Conservation (phyloP, 2,113 vertebrate species). For the Leiothrix lutea region DNA sequence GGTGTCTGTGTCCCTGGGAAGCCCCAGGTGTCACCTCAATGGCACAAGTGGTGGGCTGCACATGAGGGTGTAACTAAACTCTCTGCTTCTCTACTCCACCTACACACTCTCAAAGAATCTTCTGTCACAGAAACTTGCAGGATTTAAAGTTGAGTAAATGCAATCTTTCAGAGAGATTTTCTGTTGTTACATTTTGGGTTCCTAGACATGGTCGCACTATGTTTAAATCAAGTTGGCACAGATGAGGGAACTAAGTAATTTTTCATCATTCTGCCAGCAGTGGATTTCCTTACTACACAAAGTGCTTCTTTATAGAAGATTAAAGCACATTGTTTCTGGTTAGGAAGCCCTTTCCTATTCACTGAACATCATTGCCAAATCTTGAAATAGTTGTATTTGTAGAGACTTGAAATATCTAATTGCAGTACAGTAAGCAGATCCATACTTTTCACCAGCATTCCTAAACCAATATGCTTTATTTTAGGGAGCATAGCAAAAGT, state of each 20-base stretch:
- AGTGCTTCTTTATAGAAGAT: neutral
- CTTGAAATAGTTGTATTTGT: neutral
- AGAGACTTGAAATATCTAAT: neutral
- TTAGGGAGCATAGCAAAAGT: neutral
- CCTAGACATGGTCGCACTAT: neutral
- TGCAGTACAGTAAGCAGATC: neutral
- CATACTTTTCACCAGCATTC: neutral
- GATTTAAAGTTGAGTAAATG: neutral
- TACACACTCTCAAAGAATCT: neutral
- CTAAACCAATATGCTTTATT: neutral
- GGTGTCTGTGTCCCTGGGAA: neutral
- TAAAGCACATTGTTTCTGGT: neutral
- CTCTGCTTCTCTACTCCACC: rapidly evolving
- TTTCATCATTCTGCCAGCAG: neutral
- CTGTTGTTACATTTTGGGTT: neutral
- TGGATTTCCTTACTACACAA: neutral
- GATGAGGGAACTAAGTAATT: neutral
- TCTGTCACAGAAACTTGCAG: neutral
- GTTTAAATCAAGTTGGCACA: neutral
- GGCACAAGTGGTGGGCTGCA: neutral
- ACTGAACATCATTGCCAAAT: neutral
- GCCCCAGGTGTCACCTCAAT: neutral
- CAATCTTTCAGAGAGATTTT: neutral
- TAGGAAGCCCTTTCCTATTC: neutral
- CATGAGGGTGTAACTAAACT: neutral